Evolutionary conservation across 2,888 invertebrate species (phyloP).

Genomic region (Idaea straminata): DNA sequence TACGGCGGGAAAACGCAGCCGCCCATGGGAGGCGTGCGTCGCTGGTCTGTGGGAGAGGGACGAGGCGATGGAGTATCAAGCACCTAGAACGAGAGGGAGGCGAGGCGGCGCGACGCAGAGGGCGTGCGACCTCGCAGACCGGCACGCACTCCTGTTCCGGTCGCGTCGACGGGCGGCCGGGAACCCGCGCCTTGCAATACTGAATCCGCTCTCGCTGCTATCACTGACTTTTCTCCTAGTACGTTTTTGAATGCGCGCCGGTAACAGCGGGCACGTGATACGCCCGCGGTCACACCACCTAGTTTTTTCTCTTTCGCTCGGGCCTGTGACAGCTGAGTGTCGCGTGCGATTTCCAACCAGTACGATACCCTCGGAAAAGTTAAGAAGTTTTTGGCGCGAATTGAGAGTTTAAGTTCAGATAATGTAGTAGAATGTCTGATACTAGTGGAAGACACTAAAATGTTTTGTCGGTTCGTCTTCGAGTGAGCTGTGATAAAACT

Average conservation of each 20-base stretch:
- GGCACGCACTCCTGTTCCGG: slow-evolving; percentile 78
- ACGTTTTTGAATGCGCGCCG: slow-evolving; percentile 74
- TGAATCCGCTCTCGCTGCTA: slow-evolving; percentile 62
- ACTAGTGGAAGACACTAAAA: slow-evolving; percentile 54
- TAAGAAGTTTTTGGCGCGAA: slow-evolving; percentile 76
- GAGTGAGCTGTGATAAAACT: slow-evolving; percentile 63
- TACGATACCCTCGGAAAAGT: slow-evolving; percentile 53
- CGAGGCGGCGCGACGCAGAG: slow-evolving; percentile 82
- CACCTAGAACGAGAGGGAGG: slow-evolving; percentile 58
- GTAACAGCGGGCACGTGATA: slow-evolving; percentile 74
- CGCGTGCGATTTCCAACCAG: slow-evolving; percentile 74
- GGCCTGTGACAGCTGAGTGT: slow-evolving; percentile 67
- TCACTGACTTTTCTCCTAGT: slow-evolving; percentile 68
- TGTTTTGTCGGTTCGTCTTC: slow-evolving; percentile 48
- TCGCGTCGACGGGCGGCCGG: slow-evolving; percentile 79
- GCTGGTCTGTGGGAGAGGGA: slow-evolving; percentile 58
- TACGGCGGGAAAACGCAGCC: slow-evolving; percentile 77
- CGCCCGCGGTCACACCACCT: slow-evolving; percentile 69
- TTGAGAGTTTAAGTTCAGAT: slow-evolving; percentile 43
- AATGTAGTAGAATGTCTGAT: slow-evolving; percentile 37
- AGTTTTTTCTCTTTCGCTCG: slow-evolving; percentile 72
- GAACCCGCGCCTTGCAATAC: slow-evolving; percentile 74
- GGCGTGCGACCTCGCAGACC: slow-evolving; percentile 74
- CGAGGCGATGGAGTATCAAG: slow-evolving; percentile 38
- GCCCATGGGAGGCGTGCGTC: slow-evolving; percentile 78